Base-by-base conservation (phyloP, 2,797 vertebrate species). In the Aldrovandia affinis region DNA sequence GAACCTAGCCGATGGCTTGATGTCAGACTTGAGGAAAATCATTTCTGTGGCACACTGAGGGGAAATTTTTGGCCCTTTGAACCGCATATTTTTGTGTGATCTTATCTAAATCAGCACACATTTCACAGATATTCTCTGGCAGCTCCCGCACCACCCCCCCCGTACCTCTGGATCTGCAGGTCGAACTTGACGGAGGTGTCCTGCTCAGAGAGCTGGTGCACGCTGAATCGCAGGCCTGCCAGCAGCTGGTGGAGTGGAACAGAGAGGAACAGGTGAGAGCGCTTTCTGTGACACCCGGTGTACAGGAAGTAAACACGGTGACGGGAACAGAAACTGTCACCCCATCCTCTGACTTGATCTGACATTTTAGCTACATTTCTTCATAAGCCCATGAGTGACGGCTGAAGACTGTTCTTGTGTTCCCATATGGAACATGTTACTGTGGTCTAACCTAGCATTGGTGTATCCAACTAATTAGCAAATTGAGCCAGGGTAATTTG, bases 171-270 rank as follows among this genome's bases (percentile, higher is more conserved):
- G 59, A 96, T 96, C 5, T 96, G 95, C 83, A 96, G 86, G 83
- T 95, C 91, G 88, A 97, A 93, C 90, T 94, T 94, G 84, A 97
- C 93, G 36, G 95, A 93, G 9, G 95, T 92, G 86, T 97, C 95
- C 93, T 96, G 93, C 88, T 97, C 96, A 44, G 95, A 96, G 73
- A 96, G 94, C 85, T 96, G 94, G 83, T 96, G 95, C 8, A 96
- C 95, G 0, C 95, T 96, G 88, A 97, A 97, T 75, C 95, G 94
- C 81, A 97, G 92, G 12, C 95, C 96, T 87, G 94, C 92, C 10
- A 93, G 82, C 2, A 96, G 91, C 95, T 96, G 59, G 10, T 18
- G 15, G 30, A 36, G 30, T 18, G 9, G 36, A 6, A 84, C 50
- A 0, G 75, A 30, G 83, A 80, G 28, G 81, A 54, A 77, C 0